phyloP scores from a whole-genome alignment of 2,888 invertebrate species.

The Trichopria drosophilae region DNA sequence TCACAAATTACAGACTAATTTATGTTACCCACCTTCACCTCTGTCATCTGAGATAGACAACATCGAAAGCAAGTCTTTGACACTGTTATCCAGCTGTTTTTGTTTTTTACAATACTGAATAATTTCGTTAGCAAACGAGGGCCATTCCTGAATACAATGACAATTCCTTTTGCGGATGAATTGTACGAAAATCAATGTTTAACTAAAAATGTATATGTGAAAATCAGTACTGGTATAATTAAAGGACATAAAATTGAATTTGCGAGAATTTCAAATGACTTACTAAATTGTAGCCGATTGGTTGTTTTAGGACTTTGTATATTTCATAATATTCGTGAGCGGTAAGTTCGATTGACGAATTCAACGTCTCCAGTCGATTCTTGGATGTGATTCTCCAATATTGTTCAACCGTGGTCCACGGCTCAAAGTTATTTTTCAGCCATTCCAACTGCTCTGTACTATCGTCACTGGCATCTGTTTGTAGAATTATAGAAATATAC shows the following conservation, averaged over 20 bases:
- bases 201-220: constrained; percentile 13
- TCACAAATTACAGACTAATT: too few species aligned
- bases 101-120: neutral
- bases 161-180: constrained; percentile 12
- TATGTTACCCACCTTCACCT: too few species aligned
- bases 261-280: too few species aligned
- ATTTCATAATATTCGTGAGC: constrained; percentile 19
- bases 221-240: too few species aligned
- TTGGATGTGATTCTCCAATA: constrained; percentile 29
- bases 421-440: constrained; percentile 29
- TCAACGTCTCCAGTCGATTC: constrained; percentile 13
- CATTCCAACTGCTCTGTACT: too few species aligned
- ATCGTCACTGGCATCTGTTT: too few species aligned
- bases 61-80: constrained; percentile 7
- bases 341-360: constrained; percentile 8
- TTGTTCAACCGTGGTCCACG: constrained; percentile 28
- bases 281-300: constrained; percentile 18
- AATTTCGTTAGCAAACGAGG: constrained; percentile 4
- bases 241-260: too few species aligned
- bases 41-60: too few species aligned
- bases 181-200: constrained; percentile 15
- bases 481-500: too few species aligned
- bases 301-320: constrained; percentile 24
- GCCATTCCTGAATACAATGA: constrained; percentile 10
- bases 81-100: neutral